phyloP scores from a whole-genome alignment of 2,888 invertebrate species.

The Agrochola lychnidis region DNA sequence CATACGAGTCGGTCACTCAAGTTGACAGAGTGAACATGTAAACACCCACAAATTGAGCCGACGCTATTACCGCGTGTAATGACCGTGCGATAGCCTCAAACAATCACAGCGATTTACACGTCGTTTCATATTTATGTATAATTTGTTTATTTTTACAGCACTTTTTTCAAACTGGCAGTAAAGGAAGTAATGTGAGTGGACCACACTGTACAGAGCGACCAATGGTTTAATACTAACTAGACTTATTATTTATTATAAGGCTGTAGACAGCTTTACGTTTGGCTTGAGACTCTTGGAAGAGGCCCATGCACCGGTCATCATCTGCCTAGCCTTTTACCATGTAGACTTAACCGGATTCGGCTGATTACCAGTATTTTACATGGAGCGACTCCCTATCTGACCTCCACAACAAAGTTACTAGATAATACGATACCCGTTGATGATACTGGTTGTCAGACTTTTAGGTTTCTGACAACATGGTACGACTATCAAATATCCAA shows the following conservation, averaged over 20 bases:
- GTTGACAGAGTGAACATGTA: constrained; percentile 16
- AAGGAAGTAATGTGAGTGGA: neutral
- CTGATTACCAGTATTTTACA: too few relatives aligned
- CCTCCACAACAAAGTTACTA: too few relatives aligned
- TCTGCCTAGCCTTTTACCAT: too few relatives aligned
- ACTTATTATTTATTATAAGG: neutral
- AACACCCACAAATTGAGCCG: constrained; percentile 48
- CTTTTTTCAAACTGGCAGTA: neutral
- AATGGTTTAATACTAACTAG: neutral
- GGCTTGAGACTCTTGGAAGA: too few relatives aligned
- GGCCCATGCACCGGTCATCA: too few relatives aligned
- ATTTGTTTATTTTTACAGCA: constrained; percentile 11
- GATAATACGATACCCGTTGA: too few relatives aligned
- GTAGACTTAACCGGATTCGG: too few relatives aligned
- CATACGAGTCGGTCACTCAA: neutral
- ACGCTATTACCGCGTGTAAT: constrained; percentile 41
- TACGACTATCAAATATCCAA: neutral
- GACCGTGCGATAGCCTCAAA: constrained; percentile 43
- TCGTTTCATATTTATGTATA: neutral
- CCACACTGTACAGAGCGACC: neutral
- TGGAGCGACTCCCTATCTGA: too few relatives aligned
- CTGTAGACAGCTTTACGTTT: neutral
- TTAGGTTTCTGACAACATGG: neutral
- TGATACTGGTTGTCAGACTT: too few relatives aligned
- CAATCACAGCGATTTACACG: constrained; percentile 39